Evolutionary conservation across 2,113 vertebrate species (phyloP).

Genomic region (Neodontobutis hainanensis): DNA sequence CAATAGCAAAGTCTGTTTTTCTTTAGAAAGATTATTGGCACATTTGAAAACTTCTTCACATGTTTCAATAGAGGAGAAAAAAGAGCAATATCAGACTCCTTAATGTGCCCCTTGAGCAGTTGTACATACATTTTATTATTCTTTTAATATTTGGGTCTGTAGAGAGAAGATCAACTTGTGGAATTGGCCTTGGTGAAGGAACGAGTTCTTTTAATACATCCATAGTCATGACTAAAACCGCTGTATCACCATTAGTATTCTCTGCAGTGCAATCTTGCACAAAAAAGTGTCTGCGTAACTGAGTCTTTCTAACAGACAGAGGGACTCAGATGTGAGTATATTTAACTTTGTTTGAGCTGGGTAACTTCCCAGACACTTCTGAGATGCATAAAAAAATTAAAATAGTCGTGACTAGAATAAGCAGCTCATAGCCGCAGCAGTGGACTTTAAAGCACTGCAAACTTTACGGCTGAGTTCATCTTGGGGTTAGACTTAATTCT

Average conservation of each 20-base stretch:
- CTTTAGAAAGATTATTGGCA: too few species aligned
- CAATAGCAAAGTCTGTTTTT: too few species aligned
- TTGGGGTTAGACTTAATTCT: neutral
- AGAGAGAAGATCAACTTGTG: too few species aligned
- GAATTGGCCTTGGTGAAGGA: neutral
- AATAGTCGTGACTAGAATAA: conserved; percentile 20
- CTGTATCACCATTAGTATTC: conserved; percentile 31
- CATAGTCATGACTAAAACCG: neutral
- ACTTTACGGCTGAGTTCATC: neutral
- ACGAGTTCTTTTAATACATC: neutral
- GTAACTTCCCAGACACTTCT: conserved; percentile 20
- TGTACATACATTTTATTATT: too few species aligned
- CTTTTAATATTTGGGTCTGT: too few species aligned
- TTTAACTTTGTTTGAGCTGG: conserved; percentile 15
- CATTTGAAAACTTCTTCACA: too few species aligned
- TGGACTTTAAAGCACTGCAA: conserved; percentile 2
- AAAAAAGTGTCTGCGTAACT: conserved; percentile 22
- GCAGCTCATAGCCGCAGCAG: neutral
- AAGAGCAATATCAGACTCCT: too few species aligned
- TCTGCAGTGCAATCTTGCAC: conserved; percentile 27
- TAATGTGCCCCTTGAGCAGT: too few species aligned
- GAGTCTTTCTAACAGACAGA: conserved; percentile 28
- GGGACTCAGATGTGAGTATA: conserved; percentile 26
- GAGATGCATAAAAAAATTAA: conserved; percentile 2
- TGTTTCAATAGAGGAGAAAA: too few species aligned